Percentiles rank a stretch among this genome's conserved stretches.
Conservation (phyloP, 2,797 vertebrate species). For the Anolis apletophallus region DNA sequence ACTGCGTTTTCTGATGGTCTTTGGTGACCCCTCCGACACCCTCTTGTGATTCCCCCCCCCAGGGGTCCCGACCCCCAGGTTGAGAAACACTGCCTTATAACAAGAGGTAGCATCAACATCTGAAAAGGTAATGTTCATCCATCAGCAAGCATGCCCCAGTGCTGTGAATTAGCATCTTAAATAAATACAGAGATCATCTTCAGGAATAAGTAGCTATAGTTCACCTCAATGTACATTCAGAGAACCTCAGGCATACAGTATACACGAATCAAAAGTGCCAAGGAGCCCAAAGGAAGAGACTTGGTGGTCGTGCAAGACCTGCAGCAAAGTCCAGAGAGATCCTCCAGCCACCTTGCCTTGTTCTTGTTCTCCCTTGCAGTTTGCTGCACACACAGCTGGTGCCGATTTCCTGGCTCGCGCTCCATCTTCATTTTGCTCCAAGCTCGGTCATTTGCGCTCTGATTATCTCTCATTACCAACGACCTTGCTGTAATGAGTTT, state of each 20-base stretch:
- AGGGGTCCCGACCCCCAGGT: too few relatives aligned
- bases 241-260: background rate
- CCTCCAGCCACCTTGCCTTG: constrained; percentile 54
- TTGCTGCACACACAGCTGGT: constrained; percentile 41
- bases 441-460: constrained; percentile 74
- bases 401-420: background rate
- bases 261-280: background rate
- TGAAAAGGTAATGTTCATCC: background rate
- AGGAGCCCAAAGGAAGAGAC: background rate
- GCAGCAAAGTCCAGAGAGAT: background rate
- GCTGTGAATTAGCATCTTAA: background rate
- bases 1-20: too few relatives aligned
- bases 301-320: background rate
- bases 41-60: too few relatives aligned
- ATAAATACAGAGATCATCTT: background rate
- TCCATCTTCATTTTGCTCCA: constrained; percentile 70
- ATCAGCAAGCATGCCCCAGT: background rate
- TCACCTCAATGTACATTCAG: background rate
- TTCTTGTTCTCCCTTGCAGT: constrained; percentile 38
- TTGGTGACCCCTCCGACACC: too few relatives aligned
- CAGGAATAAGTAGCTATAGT: background rate
- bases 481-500: constrained; percentile 80
- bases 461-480: constrained; percentile 79
- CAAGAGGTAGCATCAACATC: too few relatives aligned
- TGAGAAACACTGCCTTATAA: too few relatives aligned